These are phyloP conservation scores for Conopomorpha cramerella DNA, from an alignment of 1,140 invertebrate genomes.

Conservation along the genomic window DNA sequence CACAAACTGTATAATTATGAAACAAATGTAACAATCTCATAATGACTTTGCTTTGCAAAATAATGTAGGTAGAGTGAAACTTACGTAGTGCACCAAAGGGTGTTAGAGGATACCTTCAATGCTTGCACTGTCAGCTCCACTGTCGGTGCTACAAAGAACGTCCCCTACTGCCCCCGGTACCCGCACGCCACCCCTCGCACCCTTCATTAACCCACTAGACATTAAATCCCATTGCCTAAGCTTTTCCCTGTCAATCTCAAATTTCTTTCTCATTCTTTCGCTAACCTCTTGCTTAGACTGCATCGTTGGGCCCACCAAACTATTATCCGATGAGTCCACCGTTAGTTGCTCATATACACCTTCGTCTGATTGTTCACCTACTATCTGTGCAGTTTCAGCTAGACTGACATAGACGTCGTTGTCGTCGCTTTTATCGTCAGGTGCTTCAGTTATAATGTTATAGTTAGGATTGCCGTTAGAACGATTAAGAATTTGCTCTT, in stretches of 20 bases:
- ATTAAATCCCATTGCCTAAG: constrained; percentile 85
- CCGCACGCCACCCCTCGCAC: constrained; percentile 43
- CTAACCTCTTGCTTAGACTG: constrained; percentile 13
- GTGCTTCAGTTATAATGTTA: constrained; percentile 14
- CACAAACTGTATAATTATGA: not conserved
- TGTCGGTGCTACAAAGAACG: constrained; percentile 37
- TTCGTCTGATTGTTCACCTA: constrained; percentile 28
- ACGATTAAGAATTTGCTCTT: constrained; percentile 24
- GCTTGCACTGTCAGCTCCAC: constrained; percentile 42
- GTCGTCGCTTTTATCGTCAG: constrained; percentile 40
- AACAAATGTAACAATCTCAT: constrained; percentile 4
- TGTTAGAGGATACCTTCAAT: constrained; percentile 52
- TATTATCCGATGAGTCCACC: constrained; percentile 19
- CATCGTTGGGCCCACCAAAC: constrained; percentile 1
- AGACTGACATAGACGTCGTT: constrained; percentile 67
- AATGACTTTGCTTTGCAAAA: constrained; percentile 44
- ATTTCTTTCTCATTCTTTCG: constrained; percentile 29
- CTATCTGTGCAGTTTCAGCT: constrained; percentile 25
- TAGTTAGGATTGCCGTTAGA: constrained; percentile 14
- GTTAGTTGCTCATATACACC: constrained; percentile 55
- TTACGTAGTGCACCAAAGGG: constrained; percentile 50
- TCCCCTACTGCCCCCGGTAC: constrained; percentile 42
- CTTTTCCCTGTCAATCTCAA: constrained; percentile 82
- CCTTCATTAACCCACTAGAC: constrained; percentile 73
- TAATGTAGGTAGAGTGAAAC: constrained; percentile 37